phyloP scores from a whole-genome alignment of 2,888 invertebrate species.

The Sarcophaga subvicina region DNA sequence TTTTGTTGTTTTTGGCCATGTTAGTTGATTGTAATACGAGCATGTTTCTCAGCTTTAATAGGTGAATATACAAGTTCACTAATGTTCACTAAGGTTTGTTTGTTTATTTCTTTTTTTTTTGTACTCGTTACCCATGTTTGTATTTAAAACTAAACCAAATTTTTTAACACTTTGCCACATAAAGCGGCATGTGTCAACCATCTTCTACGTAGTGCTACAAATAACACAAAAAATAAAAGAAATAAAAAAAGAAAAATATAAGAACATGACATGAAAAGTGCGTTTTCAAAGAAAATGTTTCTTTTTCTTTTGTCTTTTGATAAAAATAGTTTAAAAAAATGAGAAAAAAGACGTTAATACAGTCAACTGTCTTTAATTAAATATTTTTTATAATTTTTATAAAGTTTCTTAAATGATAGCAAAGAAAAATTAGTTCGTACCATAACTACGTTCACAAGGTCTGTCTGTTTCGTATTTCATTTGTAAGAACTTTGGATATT shows the following conservation, averaged over 20 bases:
- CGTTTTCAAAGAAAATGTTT: constrained; percentile 27
- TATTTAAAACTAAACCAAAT: constrained; percentile 40
- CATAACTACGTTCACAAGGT: neutral
- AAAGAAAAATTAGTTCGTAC: neutral
- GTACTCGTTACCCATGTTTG: neutral
- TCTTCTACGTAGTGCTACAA: constrained; percentile 25
- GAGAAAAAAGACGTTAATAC: neutral
- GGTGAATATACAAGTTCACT: constrained; percentile 18
- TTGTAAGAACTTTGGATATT: neutral
- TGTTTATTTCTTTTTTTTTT: neutral
- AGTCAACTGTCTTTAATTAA: constrained; percentile 1
- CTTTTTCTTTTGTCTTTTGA: neutral
- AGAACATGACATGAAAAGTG: constrained; percentile 49
- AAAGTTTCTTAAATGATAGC: neutral
- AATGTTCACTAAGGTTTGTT: constrained; percentile 53
- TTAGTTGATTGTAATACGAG: constrained; percentile 42
- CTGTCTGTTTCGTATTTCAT: neutral
- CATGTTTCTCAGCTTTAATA: constrained; percentile 33
- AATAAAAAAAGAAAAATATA: constrained; percentile 19
- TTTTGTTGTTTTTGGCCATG: constrained; percentile 37
- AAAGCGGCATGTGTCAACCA: constrained; percentile 61
- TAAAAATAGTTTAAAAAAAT: neutral
- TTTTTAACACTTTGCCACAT: constrained; percentile 56
- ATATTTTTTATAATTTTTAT: neutral
- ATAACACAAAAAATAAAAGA: constrained; percentile 37